Evolutionary conservation across 2,888 invertebrate species (phyloP).

Genomic region (Protonemura montana): DNA sequence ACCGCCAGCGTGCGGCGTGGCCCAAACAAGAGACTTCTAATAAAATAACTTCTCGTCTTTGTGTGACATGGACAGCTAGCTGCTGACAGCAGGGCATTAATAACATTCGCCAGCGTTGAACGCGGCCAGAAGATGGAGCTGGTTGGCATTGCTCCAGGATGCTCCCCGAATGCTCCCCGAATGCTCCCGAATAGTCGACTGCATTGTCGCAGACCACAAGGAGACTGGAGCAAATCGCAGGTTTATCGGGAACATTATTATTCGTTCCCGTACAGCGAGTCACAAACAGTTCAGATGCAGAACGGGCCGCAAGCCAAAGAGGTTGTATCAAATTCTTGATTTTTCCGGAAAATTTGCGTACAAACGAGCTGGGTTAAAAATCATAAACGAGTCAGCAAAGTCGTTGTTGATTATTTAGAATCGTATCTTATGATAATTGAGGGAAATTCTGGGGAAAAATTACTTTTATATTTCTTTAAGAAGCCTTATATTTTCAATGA

Average conservation of each 20-base stretch:
- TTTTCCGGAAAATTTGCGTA: neutral
- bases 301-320: neutral
- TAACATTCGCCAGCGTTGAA: neutral
- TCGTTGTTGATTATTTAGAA: neutral
- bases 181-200: neutral
- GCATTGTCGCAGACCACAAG: neutral
- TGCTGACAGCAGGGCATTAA: neutral
- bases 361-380: neutral
- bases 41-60: slow-evolving; percentile 12
- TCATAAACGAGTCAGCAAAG: neutral
- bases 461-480: neutral
- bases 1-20: neutral
- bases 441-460: neutral
- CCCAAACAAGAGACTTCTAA: neutral
- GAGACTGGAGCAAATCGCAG: neutral
- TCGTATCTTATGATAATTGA: neutral
- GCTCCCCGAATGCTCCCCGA: slow-evolving; percentile 12
- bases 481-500: neutral
- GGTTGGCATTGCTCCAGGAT: neutral
- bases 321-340: neutral
- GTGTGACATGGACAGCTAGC: slow-evolving; percentile 12
- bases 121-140: neutral
- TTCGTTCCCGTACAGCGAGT: neutral
- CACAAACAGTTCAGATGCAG: slow-evolving; percentile 4
- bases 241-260: slow-evolving; percentile 12